phyloP scores from a whole-genome alignment of 2,888 invertebrate genomes.

The Linyphia triangularis region DNA sequence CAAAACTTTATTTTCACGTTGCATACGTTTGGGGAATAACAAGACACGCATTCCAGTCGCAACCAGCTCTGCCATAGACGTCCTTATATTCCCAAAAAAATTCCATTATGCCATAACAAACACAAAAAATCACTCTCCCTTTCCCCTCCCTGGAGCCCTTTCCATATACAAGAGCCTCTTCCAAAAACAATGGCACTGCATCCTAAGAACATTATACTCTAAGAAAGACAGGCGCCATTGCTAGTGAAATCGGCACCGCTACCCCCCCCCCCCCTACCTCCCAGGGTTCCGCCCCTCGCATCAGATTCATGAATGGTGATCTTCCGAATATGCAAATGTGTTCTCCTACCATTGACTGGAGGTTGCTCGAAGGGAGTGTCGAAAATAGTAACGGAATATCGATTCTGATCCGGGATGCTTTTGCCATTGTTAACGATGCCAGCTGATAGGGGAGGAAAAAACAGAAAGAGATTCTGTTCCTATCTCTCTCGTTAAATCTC shows the following conservation, averaged over 20 bases:
- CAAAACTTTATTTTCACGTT: too few relatives aligned
- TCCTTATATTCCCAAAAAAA: background rate
- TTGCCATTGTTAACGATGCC: constrained; percentile 38
- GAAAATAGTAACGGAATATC: constrained; percentile 57
- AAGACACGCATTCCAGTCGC: too few relatives aligned
- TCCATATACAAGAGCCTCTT: too few relatives aligned
- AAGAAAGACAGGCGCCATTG: background rate
- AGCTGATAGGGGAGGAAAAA: constrained; percentile 22
- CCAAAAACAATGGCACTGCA: background rate
- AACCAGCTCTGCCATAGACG: too few relatives aligned
- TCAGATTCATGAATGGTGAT: constrained; percentile 36
- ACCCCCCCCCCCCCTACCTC: background rate
- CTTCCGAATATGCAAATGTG: constrained; percentile 34
- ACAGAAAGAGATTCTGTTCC: too few relatives aligned
- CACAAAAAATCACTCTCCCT: background rate
- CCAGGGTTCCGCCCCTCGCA: background rate
- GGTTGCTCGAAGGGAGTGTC: constrained; percentile 19
- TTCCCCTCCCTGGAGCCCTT: too few relatives aligned
- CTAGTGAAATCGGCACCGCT: background rate
- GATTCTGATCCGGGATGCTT: constrained; percentile 33
- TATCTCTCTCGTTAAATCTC: too few relatives aligned
- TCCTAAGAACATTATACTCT: background rate
- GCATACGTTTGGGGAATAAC: too few relatives aligned
- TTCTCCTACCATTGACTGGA: constrained; percentile 39
- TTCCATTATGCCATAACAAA: background rate